Percentiles rank a stretch among this genome's conserved stretches.
Evolutionary conservation across 2,888 invertebrate species (phyloP).

Genomic region (Drosophila setosimentum): DNA sequence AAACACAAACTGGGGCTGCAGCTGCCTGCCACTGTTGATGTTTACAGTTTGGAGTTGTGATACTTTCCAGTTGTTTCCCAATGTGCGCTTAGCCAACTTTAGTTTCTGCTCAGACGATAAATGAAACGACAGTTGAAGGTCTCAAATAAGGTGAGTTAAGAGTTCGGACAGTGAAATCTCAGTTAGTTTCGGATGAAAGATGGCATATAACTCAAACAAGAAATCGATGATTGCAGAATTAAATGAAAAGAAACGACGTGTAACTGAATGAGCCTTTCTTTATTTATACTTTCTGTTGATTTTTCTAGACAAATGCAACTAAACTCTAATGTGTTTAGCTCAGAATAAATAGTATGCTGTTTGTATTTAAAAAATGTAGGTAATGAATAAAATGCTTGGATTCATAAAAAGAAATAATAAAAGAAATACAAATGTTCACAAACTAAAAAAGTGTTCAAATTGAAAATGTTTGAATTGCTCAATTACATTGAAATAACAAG

Average conservation of each 20-base stretch:
- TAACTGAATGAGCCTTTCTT: background rate
- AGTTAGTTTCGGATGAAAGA: background rate
- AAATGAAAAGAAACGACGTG: background rate
- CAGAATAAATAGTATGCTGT: background rate
- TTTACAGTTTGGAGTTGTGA: conserved; percentile 36
- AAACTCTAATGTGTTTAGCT: background rate
- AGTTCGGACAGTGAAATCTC: background rate
- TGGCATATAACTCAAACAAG: background rate
- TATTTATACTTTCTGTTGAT: background rate
- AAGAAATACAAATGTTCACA: background rate
- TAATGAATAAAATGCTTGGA: background rate
- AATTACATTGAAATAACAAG: background rate
- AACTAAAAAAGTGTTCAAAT: background rate
- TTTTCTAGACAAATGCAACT: background rate
- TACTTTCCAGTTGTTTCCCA: conserved; percentile 41
- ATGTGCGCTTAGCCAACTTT: conserved; percentile 29
- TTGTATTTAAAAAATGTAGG: background rate
- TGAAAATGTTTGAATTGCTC: background rate
- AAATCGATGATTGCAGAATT: background rate
- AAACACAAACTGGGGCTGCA: conserved; percentile 14
- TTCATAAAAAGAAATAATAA: background rate
- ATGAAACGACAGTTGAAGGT: background rate
- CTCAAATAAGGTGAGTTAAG: background rate
- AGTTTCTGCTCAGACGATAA: background rate
- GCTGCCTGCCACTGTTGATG: conserved; percentile 28